Conservation (phyloP, 1,140 invertebrate species). For the Drosophila pseudoananassae region DNA sequence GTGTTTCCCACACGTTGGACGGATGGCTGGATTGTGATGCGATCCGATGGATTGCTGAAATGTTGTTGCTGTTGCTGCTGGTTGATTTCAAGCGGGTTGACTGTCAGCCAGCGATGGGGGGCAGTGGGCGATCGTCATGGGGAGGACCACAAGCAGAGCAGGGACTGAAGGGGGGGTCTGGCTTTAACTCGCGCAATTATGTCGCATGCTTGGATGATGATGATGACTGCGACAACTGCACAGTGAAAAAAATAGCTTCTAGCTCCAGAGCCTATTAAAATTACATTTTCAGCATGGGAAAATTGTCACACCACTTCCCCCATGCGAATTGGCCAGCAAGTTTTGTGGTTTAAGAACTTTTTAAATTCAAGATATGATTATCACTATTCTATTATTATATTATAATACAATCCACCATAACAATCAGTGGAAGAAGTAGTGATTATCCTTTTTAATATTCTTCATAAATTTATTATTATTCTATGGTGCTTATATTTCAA, state of each 20-base stretch:
- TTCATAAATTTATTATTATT: too few species aligned
- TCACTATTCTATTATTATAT: too few species aligned
- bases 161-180: slow-evolving; percentile 27
- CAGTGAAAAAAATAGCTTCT: slow-evolving; percentile 12
- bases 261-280: not conserved
- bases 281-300: slow-evolving; percentile 5
- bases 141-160: slow-evolving; percentile 20
- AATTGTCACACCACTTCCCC: slow-evolving; percentile 1
- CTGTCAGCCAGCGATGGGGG: slow-evolving; percentile 38
- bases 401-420: too few species aligned
- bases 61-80: slow-evolving; percentile 63
- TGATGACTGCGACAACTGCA: slow-evolving; percentile 79
- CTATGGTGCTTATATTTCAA: too few species aligned
- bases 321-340: not conserved
- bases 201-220: slow-evolving; percentile 83
- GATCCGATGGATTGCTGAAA: slow-evolving; percentile 83
- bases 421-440: too few species aligned
- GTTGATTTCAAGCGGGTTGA: slow-evolving; percentile 61
- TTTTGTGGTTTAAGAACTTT: not conserved
- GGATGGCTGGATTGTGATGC: slow-evolving; percentile 84
- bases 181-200: slow-evolving; percentile 83
- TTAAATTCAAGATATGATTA: not conserved
- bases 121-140: slow-evolving; percentile 34
- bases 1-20: slow-evolving; percentile 86
- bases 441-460: not conserved